Percentiles rank a stretch among this genome's conserved stretches.
Conservation (phyloP, 2,113 vertebrate genomes). For the Vombatus ursinus region DNA sequence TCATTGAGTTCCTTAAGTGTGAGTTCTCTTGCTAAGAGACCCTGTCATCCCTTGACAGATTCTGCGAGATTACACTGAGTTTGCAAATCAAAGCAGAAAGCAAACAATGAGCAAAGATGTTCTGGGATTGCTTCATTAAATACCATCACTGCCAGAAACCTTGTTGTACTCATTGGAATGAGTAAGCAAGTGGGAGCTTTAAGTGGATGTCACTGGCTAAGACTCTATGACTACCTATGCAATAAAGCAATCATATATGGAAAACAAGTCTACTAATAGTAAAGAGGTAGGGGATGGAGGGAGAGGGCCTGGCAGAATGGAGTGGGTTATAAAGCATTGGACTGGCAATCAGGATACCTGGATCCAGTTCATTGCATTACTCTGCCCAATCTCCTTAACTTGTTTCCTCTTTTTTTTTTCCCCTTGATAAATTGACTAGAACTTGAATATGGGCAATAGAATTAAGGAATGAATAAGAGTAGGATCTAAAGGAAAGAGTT, state of each 20-base stretch:
- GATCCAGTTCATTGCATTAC: not conserved
- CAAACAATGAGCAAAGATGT: conserved; percentile 44
- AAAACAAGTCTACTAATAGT: not conserved
- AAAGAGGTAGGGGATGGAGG: not conserved
- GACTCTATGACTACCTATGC: not conserved
- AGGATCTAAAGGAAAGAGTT: not conserved
- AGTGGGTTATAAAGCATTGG: not conserved
- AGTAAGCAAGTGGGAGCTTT: not conserved
- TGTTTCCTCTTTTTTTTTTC: not conserved
- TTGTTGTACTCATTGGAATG: not conserved
- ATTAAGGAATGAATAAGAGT: not conserved
- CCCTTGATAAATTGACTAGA: not conserved
- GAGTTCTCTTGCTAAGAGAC: conserved; percentile 33
- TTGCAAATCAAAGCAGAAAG: conserved; percentile 63
- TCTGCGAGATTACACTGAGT: conserved; percentile 56
- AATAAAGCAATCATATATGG: not conserved
- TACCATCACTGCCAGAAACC: not conserved
- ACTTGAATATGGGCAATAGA: not conserved
- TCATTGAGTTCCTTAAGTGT: conserved; percentile 14
- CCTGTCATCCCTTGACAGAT: conserved; percentile 55
- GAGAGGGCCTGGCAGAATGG: not conserved
- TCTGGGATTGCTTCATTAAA: conserved; percentile 54
- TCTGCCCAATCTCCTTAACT: not conserved
- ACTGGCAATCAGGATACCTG: not conserved
- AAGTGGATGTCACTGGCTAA: not conserved